Evolutionary conservation across 53 echinoderm and acorn worm species (phyloP).

Genomic region (Arbacia lixula): DNA sequence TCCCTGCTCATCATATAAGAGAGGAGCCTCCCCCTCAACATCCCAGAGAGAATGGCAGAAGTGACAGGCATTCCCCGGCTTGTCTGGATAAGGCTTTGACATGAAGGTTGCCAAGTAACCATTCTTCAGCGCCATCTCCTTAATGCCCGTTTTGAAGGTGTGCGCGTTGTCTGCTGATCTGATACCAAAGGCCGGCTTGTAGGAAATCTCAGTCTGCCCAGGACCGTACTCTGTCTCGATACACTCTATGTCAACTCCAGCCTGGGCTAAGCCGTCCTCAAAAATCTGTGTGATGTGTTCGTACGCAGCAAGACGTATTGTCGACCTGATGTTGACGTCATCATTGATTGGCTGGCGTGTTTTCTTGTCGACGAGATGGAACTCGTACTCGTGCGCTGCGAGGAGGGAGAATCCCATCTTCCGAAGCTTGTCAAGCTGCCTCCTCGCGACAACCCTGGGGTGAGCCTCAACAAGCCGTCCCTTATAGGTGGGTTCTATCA

Average conservation of each 20-base stretch:
- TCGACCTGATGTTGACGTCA: conserved; percentile 57
- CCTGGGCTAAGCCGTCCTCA: conserved; percentile 31
- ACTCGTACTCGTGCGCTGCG: conserved; percentile 67
- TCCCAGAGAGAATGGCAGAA: conserved; percentile 82
- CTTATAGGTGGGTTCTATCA: conserved; percentile 47
- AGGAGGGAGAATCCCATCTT: conserved; percentile 62
- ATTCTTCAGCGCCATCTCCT: conserved; percentile 66
- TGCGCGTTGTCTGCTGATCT: conserved; percentile 66
- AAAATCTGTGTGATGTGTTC: conserved; percentile 48
- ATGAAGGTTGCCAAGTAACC: conserved; percentile 77
- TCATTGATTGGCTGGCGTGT: conserved; percentile 51
- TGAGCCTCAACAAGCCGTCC: conserved; percentile 55
- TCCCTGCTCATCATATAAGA: conserved; percentile 54
- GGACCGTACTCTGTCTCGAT: conserved; percentile 69
- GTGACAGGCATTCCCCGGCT: conserved; percentile 51
- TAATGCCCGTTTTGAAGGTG: conserved; percentile 68
- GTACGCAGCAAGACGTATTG: conserved; percentile 55
- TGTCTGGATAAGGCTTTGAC: conserved; percentile 67
- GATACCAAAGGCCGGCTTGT: conserved; percentile 74
- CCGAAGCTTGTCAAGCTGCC: conserved; percentile 55
- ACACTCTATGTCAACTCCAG: conserved; percentile 65
- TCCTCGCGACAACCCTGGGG: conserved; percentile 56
- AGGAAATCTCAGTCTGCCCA: conserved; percentile 66
- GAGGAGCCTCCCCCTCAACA: conserved; percentile 40
- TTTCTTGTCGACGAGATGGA: conserved; percentile 60